These are phyloP conservation scores for Dysidea cf. avara DNA, from an alignment of 37 sponge, comb jelly and placozoan species.

Conservation along the genomic window DNA sequence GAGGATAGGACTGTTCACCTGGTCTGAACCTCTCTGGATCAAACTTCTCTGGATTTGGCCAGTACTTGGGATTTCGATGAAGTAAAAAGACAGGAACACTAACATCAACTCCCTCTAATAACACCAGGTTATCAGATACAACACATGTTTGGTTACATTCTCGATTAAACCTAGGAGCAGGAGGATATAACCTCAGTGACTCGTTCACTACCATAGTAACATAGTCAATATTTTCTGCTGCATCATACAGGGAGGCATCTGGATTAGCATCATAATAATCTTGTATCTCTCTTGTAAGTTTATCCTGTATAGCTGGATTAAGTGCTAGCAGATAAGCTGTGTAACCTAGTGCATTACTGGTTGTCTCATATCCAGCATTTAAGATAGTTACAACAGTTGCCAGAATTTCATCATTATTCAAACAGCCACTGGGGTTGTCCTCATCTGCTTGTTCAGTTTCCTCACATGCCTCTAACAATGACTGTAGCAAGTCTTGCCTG, in stretches of 20 bases:
- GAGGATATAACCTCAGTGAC: constrained; percentile 73
- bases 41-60: constrained; percentile 78
- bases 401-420: constrained; percentile 55
- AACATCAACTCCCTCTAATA: constrained; percentile 41
- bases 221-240: constrained; percentile 62
- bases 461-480: constrained; percentile 55
- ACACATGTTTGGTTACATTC: too few relatives aligned
- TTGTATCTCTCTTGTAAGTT: constrained; percentile 51
- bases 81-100: constrained; percentile 36
- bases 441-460: constrained; percentile 17
- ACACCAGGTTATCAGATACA: constrained; percentile 9
- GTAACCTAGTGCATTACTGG: constrained; percentile 61
- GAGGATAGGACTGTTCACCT: constrained; percentile 6
- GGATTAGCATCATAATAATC: constrained; percentile 55
- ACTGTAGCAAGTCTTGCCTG: constrained; percentile 53
- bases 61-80: constrained; percentile 69
- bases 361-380: constrained; percentile 83
- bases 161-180: constrained; percentile 36
- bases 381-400: constrained; percentile 54
- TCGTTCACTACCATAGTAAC: constrained; percentile 75
- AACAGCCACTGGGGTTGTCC: neutral
- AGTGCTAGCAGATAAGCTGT: constrained; percentile 64
- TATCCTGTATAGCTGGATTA: constrained; percentile 65
- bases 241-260: constrained; percentile 62
- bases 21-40: constrained; percentile 37